phyloP scores from a whole-genome alignment of 1,140 invertebrate genomes.

The Cydia strobilella region DNA sequence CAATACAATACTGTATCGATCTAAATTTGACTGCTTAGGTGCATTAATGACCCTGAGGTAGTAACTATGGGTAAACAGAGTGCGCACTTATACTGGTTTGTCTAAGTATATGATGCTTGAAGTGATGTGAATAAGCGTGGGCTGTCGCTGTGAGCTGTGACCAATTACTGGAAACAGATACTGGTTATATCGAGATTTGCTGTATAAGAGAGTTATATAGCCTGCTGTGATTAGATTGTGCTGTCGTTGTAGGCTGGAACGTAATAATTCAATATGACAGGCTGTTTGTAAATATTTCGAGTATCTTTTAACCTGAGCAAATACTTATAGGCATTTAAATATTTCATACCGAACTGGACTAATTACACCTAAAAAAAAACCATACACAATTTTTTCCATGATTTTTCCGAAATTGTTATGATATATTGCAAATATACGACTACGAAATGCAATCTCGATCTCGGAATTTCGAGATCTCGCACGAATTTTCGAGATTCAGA shows the following conservation, averaged over 20 bases:
- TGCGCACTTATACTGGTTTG: background rate
- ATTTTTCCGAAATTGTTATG: no score
- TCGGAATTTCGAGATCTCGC: no score
- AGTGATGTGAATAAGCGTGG: background rate
- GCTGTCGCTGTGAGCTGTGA: conserved; percentile 19
- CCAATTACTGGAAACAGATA: conserved; percentile 20
- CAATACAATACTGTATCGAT: no score
- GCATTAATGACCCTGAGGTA: background rate
- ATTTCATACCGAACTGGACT: no score
- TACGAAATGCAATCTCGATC: no score
- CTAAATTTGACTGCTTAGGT: no score
- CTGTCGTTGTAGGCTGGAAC: background rate
- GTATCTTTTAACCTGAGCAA: no score
- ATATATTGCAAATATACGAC: no score
- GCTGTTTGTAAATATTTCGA: no score
- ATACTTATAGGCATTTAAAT: no score
- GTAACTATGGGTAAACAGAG: background rate
- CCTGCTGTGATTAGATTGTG: background rate
- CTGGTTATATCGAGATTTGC: conserved; percentile 8
- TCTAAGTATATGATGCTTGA: background rate
- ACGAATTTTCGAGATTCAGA: no score
- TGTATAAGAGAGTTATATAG: conserved; percentile 1
- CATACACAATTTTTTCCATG: background rate
- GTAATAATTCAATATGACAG: background rate
- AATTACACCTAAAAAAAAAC: no score